phyloP scores from a whole-genome alignment of 2,888 invertebrate genomes.

The Lagria hirta region DNA sequence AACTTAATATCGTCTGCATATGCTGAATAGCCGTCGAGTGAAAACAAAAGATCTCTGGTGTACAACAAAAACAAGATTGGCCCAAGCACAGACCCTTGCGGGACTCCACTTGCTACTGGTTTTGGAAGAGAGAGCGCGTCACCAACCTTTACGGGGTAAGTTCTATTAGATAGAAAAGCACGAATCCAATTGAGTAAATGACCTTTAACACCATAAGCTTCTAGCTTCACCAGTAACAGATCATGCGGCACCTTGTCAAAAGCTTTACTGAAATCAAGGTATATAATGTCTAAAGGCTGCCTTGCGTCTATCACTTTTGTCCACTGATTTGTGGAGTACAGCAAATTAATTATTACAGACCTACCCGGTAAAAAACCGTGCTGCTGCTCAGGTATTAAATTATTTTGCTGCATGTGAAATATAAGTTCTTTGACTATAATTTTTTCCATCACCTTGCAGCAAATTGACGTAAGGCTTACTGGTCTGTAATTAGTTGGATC shows the following conservation, averaged over 20 bases:
- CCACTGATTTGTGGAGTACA: conserved; percentile 4
- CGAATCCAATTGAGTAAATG: conserved; percentile 2
- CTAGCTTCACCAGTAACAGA: neutral
- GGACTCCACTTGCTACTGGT: neutral
- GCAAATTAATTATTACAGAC: conserved; percentile 5
- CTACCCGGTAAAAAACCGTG: conserved; percentile 7
- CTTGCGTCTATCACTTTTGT: conserved; percentile 1
- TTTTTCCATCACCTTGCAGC: conserved; percentile 5
- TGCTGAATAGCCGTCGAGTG: too few species aligned
- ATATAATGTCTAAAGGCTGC: conserved; percentile 2
- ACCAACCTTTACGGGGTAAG: too few species aligned
- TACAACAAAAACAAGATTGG: too few species aligned
- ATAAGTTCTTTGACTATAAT: conserved; percentile 6
- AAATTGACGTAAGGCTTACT: conserved; percentile 1
- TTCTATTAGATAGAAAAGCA: conserved; percentile 3
- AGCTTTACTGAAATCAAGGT: conserved; percentile 4
- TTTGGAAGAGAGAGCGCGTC: too few species aligned
- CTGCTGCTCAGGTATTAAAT: conserved; percentile 5
- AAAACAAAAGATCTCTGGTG: too few species aligned
- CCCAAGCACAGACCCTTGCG: neutral
- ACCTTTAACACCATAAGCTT: conserved; percentile 2
- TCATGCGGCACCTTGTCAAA: neutral
- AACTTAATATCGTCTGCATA: too few species aligned
- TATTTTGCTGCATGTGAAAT: conserved; percentile 1
- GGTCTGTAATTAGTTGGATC: conserved; percentile 6